These are phyloP conservation scores for Oryzias celebensis DNA, from an alignment of 2,113 vertebrate species.

Conservation along the genomic window DNA sequence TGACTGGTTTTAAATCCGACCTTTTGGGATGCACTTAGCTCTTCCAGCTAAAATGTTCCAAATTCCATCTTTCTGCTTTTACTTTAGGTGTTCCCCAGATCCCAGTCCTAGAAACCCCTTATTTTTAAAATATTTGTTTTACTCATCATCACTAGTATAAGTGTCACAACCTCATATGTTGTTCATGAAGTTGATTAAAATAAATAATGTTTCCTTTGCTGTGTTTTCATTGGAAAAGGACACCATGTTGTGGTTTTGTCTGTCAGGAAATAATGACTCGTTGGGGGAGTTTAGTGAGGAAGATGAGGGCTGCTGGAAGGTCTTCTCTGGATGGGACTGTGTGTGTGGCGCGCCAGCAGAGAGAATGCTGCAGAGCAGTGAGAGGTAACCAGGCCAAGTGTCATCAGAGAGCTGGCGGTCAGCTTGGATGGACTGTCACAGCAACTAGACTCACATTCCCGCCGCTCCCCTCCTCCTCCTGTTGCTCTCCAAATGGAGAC, in stretches of 20 bases:
- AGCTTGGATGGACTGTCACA: slow-evolving; percentile 68
- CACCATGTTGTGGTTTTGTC: slow-evolving; percentile 20
- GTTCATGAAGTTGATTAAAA: no score
- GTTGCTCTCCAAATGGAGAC: slow-evolving; percentile 51
- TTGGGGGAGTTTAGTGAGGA: slow-evolving; percentile 56
- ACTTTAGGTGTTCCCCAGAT: no score
- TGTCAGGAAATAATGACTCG: slow-evolving; percentile 60
- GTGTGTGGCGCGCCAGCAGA: slow-evolving; percentile 53
- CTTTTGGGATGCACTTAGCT: no score
- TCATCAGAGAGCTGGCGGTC: slow-evolving; percentile 71
- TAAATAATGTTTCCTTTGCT: no score
- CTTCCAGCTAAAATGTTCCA: no score
- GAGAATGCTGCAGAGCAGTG: slow-evolving; percentile 63
- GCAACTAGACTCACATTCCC: slow-evolving; percentile 51
- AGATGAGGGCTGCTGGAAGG: slow-evolving; percentile 51
- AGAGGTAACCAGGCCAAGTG: slow-evolving; percentile 74
- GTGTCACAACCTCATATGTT: no score
- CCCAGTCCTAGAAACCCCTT: no score
- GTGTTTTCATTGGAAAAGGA: slow-evolving; percentile 4
- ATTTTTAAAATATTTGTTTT: no score
- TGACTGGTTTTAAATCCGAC: no score
- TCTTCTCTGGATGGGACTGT: slow-evolving; percentile 26
- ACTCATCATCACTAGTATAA: no score
- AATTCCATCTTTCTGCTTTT: no score
- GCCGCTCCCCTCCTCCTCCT: slow-evolving; percentile 39